Evolutionary conservation across 2,113 vertebrate genomes (phyloP).

Genomic region (Hippocampus mohnikei): DNA sequence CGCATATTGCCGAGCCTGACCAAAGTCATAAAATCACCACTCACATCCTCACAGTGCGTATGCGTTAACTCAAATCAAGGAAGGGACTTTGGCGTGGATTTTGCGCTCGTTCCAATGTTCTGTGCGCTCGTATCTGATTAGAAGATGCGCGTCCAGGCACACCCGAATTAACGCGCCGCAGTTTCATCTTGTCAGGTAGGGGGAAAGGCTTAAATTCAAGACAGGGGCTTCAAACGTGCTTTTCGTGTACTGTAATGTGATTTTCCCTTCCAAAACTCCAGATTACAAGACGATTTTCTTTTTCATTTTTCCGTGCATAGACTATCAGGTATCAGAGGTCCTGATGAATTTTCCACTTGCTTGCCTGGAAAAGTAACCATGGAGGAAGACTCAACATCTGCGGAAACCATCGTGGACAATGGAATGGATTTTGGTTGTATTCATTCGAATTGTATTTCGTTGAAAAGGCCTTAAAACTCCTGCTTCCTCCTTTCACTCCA

Average conservation of each 20-base stretch:
- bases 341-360: constrained; percentile 54
- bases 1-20: neutral
- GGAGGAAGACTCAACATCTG: constrained; percentile 32
- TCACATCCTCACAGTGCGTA: neutral
- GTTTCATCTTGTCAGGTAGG: neutral
- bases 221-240: constrained; percentile 1
- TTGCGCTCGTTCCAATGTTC: neutral
- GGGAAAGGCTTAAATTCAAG: no score
- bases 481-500: neutral
- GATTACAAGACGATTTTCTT: constrained; percentile 19
- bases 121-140: neutral
- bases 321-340: constrained; percentile 32
- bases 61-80: neutral
- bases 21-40: neutral
- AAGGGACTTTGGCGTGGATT: neutral
- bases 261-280: constrained; percentile 23
- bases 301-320: neutral
- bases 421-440: neutral
- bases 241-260: constrained; percentile 17
- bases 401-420: constrained; percentile 28
- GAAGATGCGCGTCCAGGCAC: neutral
- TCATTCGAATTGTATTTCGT: neutral
- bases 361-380: constrained; percentile 32
- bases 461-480: neutral
- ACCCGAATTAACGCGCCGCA: neutral